A percentile compares a stretch with the other conserved stretches of the same genome.
Conservation (phyloP, 2,888 invertebrate genomes). For the Rhagonycha lutea region DNA sequence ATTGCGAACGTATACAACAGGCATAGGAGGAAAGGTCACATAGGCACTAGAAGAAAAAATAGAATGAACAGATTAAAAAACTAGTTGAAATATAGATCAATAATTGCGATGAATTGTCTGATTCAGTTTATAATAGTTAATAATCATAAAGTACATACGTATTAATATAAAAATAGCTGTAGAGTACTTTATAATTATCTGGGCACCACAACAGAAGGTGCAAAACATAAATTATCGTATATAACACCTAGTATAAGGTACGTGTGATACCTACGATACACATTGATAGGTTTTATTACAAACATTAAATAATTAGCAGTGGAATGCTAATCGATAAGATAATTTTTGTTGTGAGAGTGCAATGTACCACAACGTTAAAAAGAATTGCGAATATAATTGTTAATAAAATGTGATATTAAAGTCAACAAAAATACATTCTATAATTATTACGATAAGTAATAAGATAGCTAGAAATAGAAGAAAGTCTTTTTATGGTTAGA, state of each 20-base stretch:
- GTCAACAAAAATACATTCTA: neutral
- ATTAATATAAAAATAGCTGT: neutral
- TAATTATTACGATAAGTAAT: neutral
- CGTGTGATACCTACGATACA: neutral
- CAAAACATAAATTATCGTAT: neutral
- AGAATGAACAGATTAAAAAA: neutral
- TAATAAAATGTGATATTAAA: neutral
- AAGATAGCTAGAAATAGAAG: neutral
- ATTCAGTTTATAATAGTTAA: neutral
- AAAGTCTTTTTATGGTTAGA: slow-evolving; percentile 2
- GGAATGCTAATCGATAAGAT: neutral
- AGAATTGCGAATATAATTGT: neutral
- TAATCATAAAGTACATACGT: neutral
- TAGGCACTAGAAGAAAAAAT: too few relatives aligned
- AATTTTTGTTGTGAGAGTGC: neutral
- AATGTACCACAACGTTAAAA: neutral
- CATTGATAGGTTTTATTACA: neutral
- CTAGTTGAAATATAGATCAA: neutral
- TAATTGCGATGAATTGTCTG: neutral
- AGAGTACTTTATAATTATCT: neutral
- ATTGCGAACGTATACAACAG: too few relatives aligned
- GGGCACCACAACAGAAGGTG: neutral
- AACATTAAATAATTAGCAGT: neutral
- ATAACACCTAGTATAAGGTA: neutral
- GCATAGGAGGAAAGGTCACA: too few relatives aligned